These are phyloP conservation scores for Forbesichthys agassizii DNA, from an alignment of 2,113 vertebrate species.

Conservation along the genomic window DNA sequence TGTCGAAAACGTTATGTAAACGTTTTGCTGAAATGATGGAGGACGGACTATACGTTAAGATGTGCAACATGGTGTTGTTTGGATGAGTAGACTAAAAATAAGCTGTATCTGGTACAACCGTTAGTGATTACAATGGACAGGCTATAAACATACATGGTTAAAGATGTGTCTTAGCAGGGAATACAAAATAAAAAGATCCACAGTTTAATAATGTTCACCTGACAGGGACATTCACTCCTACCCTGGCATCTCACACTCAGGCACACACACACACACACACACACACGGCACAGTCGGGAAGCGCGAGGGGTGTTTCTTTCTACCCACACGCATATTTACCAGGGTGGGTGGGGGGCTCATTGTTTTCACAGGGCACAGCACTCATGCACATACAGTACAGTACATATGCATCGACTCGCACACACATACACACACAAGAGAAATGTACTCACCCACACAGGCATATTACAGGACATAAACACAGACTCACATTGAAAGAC, in stretches of 20 bases:
- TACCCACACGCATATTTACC: constrained; percentile 43
- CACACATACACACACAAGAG: constrained; percentile 8
- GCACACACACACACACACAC: constrained; percentile 35
- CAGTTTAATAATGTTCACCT: constrained; percentile 69
- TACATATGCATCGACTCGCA: background rate
- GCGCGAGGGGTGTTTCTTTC: constrained; percentile 24
- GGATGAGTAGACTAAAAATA: constrained; percentile 65
- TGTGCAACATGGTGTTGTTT: constrained; percentile 81
- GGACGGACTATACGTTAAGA: constrained; percentile 91
- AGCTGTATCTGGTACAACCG: constrained; percentile 62
- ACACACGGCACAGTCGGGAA: constrained; percentile 39
- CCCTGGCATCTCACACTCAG: constrained; percentile 37
- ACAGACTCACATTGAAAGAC: constrained; percentile 43
- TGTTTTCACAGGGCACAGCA: constrained; percentile 54
- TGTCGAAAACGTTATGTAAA: constrained; percentile 82
- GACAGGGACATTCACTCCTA: constrained; percentile 47
- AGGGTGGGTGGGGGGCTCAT: constrained; percentile 22
- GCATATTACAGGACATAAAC: constrained; percentile 14
- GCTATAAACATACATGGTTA: constrained; percentile 57
- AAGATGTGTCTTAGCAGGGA: constrained; percentile 57
- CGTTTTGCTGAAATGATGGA: constrained; percentile 90
- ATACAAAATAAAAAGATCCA: constrained; percentile 74
- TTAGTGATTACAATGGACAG: constrained; percentile 72
- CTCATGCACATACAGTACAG: constrained; percentile 24
- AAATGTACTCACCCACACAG: constrained; percentile 30